Percentiles rank a stretch among this genome's conserved stretches.
These are phyloP conservation scores for Platyrinchus mystaceus DNA, from an alignment of 2,797 vertebrate species.

Conservation along the genomic window DNA sequence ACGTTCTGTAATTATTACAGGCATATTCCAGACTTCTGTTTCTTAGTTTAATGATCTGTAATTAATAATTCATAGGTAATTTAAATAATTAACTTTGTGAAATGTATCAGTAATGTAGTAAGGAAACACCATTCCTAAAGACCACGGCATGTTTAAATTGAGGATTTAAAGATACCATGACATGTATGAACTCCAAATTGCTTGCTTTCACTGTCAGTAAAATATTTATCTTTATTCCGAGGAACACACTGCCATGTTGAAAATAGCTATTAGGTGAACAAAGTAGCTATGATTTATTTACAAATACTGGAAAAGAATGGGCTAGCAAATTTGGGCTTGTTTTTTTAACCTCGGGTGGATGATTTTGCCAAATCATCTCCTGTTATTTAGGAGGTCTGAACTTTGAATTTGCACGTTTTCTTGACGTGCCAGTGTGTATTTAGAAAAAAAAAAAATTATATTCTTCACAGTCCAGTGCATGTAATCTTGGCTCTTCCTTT, in stretches of 20 bases:
- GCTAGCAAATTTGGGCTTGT: not conserved
- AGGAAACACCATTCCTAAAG: slow-evolving; percentile 38
- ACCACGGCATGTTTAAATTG: not conserved
- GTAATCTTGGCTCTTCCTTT: slow-evolving; percentile 1
- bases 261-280: slow-evolving; percentile 6
- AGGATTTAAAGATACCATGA: not conserved
- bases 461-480: not conserved
- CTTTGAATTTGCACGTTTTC: slow-evolving; percentile 29
- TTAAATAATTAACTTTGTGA: slow-evolving; percentile 64
- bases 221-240: slow-evolving; percentile 43
- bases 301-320: slow-evolving; percentile 2
- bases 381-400: slow-evolving; percentile 41
- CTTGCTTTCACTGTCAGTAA: slow-evolving; percentile 32
- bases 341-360: not conserved
- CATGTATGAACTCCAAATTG: not conserved
- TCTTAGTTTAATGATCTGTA: slow-evolving; percentile 5
- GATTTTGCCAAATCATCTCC: slow-evolving; percentile 32
- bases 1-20: not conserved
- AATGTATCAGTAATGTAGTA: slow-evolving; percentile 21
- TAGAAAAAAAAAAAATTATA: not conserved
- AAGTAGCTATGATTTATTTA: slow-evolving; percentile 28
- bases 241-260: not conserved
- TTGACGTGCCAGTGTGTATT: not conserved
- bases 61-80: slow-evolving; percentile 62
- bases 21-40: not conserved